Evolutionary conservation across 2,888 invertebrate species (phyloP).

Genomic region (Phlogophora meticulosa): DNA sequence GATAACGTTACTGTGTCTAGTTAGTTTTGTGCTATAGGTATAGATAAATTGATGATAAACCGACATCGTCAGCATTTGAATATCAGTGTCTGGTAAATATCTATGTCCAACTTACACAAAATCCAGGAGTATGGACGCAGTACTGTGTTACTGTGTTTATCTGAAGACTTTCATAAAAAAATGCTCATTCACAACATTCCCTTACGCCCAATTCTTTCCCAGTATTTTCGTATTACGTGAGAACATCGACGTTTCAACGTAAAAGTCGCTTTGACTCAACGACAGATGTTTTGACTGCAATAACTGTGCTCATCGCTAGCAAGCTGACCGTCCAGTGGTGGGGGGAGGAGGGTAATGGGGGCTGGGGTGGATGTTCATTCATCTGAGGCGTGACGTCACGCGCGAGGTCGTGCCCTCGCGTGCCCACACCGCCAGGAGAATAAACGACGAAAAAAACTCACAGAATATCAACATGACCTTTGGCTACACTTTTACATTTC

Average conservation of each 20-base stretch:
- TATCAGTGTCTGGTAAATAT: constrained; percentile 3
- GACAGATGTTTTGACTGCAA: constrained; percentile 80
- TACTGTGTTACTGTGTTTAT: neutral
- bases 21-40: neutral
- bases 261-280: constrained; percentile 60
- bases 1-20: neutral
- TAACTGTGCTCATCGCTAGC: constrained; percentile 78
- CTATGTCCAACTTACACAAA: neutral
- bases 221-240: constrained; percentile 53
- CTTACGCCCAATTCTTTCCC: constrained; percentile 26
- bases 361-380: constrained; percentile 84
- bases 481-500: constrained; percentile 59
- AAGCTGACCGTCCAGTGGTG: constrained; percentile 77
- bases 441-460: constrained; percentile 75
- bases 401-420: constrained; percentile 86
- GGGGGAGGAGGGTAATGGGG: constrained; percentile 62
- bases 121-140: constrained; percentile 1
- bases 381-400: constrained; percentile 87
- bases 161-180: neutral
- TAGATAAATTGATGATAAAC: neutral
- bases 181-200: constrained; percentile 18
- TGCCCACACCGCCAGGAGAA: constrained; percentile 72
- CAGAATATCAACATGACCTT: constrained; percentile 72
- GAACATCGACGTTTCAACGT: constrained; percentile 55
- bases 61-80: neutral